Conservation (phyloP, 2,888 invertebrate genomes). For the Carcina quercana region DNA sequence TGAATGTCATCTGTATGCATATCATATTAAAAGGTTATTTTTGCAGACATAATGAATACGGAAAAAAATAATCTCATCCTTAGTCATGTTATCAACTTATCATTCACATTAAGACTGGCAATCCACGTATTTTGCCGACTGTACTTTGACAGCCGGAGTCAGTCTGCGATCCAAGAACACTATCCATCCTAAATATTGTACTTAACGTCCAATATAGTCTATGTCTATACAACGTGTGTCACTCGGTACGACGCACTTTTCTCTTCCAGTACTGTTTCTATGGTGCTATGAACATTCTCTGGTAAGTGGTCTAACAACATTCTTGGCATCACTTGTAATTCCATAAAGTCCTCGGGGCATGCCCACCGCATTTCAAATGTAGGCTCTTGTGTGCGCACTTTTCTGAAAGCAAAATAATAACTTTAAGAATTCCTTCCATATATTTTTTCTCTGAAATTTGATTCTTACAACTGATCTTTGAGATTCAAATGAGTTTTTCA, state of each 20-base stretch:
- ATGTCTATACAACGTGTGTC: conserved; percentile 45
- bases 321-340: conserved; percentile 87
- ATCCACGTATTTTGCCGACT: no score
- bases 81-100: no score
- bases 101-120: no score
- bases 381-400: conserved; percentile 77
- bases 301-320: conserved; percentile 92
- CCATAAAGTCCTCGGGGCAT: conserved; percentile 84
- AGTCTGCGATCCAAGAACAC: no score
- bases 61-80: no score
- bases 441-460: not conserved
- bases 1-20: no score
- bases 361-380: conserved; percentile 88
- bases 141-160: no score
- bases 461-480: not conserved
- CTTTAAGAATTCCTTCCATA: not conserved
- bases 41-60: no score
- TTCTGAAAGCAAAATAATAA: conserved; percentile 42
- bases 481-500: not conserved
- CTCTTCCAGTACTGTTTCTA: conserved; percentile 77
- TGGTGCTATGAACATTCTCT: conserved; percentile 81
- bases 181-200: no score
- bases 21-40: no score
- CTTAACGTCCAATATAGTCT: no score
- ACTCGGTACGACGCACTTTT: conserved; percentile 51